Percentiles rank a stretch among this genome's conserved stretches.
Evolutionary conservation across 2,113 vertebrate species (phyloP).

Genomic region (Ranitomeya imitator): DNA sequence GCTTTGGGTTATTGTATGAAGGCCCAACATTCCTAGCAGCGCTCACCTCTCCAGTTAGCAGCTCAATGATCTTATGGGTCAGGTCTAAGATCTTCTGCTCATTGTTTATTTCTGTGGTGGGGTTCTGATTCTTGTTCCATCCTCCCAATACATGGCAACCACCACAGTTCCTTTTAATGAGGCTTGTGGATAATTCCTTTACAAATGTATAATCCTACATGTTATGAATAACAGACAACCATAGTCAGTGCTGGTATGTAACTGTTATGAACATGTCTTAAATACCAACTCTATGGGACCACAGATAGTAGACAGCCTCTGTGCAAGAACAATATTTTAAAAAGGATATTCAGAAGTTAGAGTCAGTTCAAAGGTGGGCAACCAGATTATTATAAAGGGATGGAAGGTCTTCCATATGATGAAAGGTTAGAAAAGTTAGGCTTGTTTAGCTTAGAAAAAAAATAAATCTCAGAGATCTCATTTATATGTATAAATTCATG

Average conservation of each 20-base stretch:
- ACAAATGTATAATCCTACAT: constrained; percentile 16
- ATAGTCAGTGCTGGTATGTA: background rate
- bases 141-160: background rate
- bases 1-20: background rate
- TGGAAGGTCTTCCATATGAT: no score
- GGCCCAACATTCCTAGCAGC: background rate
- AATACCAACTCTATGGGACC: background rate
- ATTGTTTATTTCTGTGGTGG: background rate
- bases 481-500: no score
- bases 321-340: background rate
- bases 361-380: no score
- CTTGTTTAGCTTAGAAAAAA: no score
- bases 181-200: constrained; percentile 8
- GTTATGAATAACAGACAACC: background rate
- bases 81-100: background rate
- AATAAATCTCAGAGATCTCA: no score
- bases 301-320: background rate
- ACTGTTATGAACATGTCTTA: background rate
- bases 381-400: no score
- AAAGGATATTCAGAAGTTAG: no score
- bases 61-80: background rate
- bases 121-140: background rate
- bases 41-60: constrained; percentile 16
- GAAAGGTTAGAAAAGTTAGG: no score
- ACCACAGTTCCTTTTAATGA: background rate